A percentile compares a stretch with the other conserved stretches of the same genome.
These are phyloP conservation scores for Coracias cyanogaster DNA, from an alignment of 2,797 vertebrate species.

Conservation along the genomic window DNA sequence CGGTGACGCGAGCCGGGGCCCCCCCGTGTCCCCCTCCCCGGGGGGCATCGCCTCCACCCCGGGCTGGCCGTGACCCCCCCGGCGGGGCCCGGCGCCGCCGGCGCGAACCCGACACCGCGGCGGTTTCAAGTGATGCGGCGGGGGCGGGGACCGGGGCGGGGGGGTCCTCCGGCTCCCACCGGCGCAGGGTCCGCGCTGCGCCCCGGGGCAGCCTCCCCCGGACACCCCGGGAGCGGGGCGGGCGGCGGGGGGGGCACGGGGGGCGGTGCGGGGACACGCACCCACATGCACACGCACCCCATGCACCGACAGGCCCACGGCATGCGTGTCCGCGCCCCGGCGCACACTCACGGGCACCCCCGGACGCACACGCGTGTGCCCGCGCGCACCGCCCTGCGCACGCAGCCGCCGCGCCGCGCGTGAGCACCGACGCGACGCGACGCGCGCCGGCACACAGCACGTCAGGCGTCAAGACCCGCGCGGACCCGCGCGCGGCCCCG, in stretches of 20 bases:
- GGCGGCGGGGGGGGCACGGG: neutral
- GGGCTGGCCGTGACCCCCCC: neutral
- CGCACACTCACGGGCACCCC: neutral
- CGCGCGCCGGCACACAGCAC: neutral
- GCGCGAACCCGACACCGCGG: constrained; percentile 28
- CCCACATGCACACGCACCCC: neutral
- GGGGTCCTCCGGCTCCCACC: neutral
- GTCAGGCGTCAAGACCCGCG: neutral
- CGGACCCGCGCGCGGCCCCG: neutral
- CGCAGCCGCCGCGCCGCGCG: neutral
- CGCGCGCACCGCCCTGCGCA: neutral
- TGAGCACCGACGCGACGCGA: neutral
- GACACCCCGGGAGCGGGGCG: neutral
- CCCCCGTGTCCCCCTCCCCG: neutral
- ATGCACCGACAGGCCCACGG: neutral
- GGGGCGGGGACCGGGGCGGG: neutral
- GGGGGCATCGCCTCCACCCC: neutral
- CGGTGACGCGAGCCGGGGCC: neutral
- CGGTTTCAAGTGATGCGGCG: constrained; percentile 52
- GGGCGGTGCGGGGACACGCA: neutral
- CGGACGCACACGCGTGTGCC: neutral
- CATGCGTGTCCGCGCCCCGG: neutral
- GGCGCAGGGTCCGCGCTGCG: neutral
- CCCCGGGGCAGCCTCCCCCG: neutral
- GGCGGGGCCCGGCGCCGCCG: neutral